phyloP scores from a whole-genome alignment of 2,113 vertebrate species.

The Noctilio leporinus region DNA sequence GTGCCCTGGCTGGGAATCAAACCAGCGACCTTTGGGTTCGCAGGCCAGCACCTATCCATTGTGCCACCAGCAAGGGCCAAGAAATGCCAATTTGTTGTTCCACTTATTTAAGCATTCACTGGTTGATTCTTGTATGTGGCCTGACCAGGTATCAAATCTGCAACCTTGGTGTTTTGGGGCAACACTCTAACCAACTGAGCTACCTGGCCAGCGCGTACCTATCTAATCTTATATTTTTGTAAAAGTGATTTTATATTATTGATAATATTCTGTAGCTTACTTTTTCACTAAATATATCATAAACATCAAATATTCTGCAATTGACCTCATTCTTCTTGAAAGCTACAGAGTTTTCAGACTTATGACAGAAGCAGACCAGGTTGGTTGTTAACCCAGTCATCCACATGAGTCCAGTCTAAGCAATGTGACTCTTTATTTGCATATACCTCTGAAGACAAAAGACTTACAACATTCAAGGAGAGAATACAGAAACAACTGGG shows the following conservation, averaged over 20 bases:
- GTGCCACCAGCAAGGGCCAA: too few relatives aligned
- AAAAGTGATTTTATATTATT: not conserved
- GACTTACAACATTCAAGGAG: not conserved
- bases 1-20: too few relatives aligned
- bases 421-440: not conserved
- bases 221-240: not conserved
- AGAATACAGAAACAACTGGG: not conserved
- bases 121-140: too few relatives aligned
- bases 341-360: not conserved
- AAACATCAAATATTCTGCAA: not conserved
- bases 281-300: not conserved
- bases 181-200: too few relatives aligned
- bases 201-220: not conserved
- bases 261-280: not conserved
- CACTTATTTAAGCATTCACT: too few relatives aligned
- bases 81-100: too few relatives aligned
- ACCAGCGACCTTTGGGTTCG: too few relatives aligned
- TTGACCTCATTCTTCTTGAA: not conserved
- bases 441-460: not conserved
- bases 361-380: not conserved
- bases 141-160: too few relatives aligned
- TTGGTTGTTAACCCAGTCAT: not conserved
- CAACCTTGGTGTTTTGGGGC: too few relatives aligned
- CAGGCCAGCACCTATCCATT: too few relatives aligned
- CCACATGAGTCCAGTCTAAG: not conserved